Conservation (phyloP, 1,140 invertebrate species). For the Drosophila simulans region DNA sequence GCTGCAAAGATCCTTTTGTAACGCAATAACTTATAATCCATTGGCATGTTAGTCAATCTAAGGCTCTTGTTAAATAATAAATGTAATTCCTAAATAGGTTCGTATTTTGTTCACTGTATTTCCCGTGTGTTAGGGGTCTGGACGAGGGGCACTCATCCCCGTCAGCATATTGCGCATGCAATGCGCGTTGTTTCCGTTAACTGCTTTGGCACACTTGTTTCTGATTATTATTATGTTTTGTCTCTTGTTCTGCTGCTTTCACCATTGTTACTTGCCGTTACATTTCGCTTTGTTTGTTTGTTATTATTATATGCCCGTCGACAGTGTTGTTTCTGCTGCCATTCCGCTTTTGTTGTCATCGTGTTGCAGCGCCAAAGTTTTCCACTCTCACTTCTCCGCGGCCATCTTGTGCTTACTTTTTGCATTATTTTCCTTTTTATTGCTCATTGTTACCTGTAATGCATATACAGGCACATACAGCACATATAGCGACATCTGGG, state of each 20-base stretch:
- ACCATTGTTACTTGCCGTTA: conserved; percentile 59
- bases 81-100: no score
- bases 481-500: conserved; percentile 3
- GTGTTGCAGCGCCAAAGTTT: conserved; percentile 56
- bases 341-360: conserved; percentile 43
- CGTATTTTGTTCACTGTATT: background rate
- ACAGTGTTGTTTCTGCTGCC: conserved; percentile 45
- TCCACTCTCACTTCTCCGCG: conserved; percentile 14
- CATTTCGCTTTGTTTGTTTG: conserved; percentile 62
- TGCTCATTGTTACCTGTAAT: conserved; percentile 48
- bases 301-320: conserved; percentile 60
- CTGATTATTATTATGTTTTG: conserved; percentile 83
- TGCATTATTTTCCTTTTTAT: conserved; percentile 50
- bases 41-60: no score
- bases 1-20: no score
- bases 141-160: conserved; percentile 52
- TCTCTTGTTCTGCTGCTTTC: conserved; percentile 72
- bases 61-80: background rate
- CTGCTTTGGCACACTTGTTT: conserved; percentile 83
- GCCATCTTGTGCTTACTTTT: conserved; percentile 33
- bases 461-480: background rate
- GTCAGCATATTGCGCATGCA: conserved; percentile 76
- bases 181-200: conserved; percentile 81
- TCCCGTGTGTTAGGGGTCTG: background rate
- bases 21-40: no score